These are phyloP conservation scores for Campoplex nolae DNA, from an alignment of 2,888 invertebrate genomes.

Conservation along the genomic window DNA sequence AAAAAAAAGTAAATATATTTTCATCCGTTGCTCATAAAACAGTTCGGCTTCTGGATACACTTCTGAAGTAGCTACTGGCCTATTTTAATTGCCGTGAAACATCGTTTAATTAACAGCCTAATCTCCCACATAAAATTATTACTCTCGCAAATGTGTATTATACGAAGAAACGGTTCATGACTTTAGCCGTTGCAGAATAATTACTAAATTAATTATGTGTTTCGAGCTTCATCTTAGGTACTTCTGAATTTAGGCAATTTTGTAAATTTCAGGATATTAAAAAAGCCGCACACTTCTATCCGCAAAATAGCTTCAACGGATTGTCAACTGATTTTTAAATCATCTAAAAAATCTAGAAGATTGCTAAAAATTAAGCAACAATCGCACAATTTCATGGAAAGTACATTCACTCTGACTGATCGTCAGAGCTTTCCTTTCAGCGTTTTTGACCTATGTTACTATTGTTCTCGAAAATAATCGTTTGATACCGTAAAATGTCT, in stretches of 20 bases:
- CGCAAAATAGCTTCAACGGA: neutral
- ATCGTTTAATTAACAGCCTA: conserved; percentile 44
- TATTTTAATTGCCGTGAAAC: conserved; percentile 55
- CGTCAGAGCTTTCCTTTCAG: neutral
- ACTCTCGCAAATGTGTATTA: conserved; percentile 14
- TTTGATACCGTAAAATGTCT: neutral
- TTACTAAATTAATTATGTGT: conserved; percentile 23
- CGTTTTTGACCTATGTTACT: too few relatives aligned
- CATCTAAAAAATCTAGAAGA: neutral
- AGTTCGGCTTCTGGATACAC: conserved; percentile 47
- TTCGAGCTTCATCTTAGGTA: neutral
- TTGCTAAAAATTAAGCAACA: neutral
- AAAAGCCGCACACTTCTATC: neutral
- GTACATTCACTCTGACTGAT: neutral
- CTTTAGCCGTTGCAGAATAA: conserved; percentile 16
- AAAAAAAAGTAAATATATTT: conserved; percentile 20
- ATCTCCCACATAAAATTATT: conserved; percentile 3
- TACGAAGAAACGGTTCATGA: conserved; percentile 10
- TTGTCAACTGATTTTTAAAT: neutral
- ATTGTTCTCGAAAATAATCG: neutral
- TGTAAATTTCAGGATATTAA: neutral
- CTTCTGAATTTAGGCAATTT: neutral
- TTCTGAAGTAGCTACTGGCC: conserved; percentile 41
- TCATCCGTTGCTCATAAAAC: conserved; percentile 37
- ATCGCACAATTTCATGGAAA: neutral